Evolutionary conservation across 2,888 invertebrate genomes (phyloP).

Genomic region (Catocala sponsa): DNA sequence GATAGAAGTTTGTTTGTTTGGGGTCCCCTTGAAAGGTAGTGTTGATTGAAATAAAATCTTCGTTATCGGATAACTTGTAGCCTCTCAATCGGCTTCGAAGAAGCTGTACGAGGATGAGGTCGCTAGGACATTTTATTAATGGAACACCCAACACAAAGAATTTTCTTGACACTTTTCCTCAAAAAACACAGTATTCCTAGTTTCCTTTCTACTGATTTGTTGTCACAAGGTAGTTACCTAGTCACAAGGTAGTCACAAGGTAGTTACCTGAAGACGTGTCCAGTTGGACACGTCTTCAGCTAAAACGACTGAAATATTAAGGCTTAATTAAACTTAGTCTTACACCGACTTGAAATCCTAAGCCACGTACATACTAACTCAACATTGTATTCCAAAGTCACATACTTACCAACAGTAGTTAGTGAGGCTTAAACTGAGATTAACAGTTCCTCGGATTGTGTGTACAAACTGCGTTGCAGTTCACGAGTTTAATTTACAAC

Average conservation of each 20-base stretch:
- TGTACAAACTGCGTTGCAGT: slow-evolving; percentile 52
- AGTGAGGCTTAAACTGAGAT: slow-evolving; percentile 52
- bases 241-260: too few relatives aligned
- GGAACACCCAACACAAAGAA: too few relatives aligned
- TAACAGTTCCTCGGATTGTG: slow-evolving; percentile 54
- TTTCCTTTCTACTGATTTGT: too few relatives aligned
- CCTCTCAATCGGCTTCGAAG: not conserved
- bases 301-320: too few relatives aligned
- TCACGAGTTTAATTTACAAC: slow-evolving; percentile 56
- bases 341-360: slow-evolving; percentile 2
- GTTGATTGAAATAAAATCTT: slow-evolving; percentile 15
- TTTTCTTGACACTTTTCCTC: too few relatives aligned
- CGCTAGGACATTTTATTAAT: too few relatives aligned
- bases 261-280: too few relatives aligned
- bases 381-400: slow-evolving; percentile 46
- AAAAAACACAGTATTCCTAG: too few relatives aligned
- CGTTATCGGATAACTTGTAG: slow-evolving; percentile 11
- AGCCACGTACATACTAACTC: slow-evolving; percentile 21
- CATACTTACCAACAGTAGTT: slow-evolving; percentile 50
- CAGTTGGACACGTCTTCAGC: too few relatives aligned
- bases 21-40: slow-evolving; percentile 7
- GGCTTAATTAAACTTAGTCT: not conserved
- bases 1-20: slow-evolving; percentile 6
- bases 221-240: too few relatives aligned
- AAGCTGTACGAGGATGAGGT: too few relatives aligned